Evolutionary conservation across 1,140 invertebrate genomes (phyloP), one percentile per base, ranked within the genome.

Genomic region (Drosophila hydei): DNA sequence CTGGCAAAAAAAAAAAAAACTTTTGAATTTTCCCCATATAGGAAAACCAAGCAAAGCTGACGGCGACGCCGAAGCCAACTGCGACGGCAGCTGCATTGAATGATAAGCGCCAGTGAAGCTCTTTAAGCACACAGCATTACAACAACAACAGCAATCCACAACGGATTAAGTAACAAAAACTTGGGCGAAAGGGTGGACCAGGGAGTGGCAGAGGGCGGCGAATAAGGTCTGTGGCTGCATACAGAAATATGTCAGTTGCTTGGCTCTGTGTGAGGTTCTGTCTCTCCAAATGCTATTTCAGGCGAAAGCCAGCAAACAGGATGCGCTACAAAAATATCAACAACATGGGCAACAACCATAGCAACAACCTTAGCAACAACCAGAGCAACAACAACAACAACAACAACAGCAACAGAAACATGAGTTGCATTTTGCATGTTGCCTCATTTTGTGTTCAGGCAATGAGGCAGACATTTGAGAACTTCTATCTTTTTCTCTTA

Each of bases 31-130:
- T 65, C 50, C 25, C 43, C 60, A 64, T 71, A 51, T 70, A 77
- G 11, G 30, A 33, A 71, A 79, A 75, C 70, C 76, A 71, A 59
- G 43, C 54, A 7, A n/a, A 30, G 56, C 64, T 7, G 18, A 48
- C 43, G 58, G 14, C 11, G n/a, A 38, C 40, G 8, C 4, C 4
- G 52, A 65, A 52, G 33, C 2, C 42, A 30, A 48, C 62, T 6
- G 33, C 47, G 42, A 14, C 14, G 43, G 70, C 42, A 25, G 52
- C 58, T 52, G 48, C 55, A 42, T 59, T 63, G 76, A 65, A 75
- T 83, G 78, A 81, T 81, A 81, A 81, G 78, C 79, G 71, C 58
- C 38, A 63, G 56, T 33, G 69, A 83, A 83, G 61, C 65, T 72
- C 75, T 50, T 78, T 55, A 83, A 83, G 79, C 75, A 69, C 36